Percentiles rank a stretch among this genome's conserved stretches.
phyloP scores from a whole-genome alignment of 1,140 invertebrate species.

The Zophobas atratus region DNA sequence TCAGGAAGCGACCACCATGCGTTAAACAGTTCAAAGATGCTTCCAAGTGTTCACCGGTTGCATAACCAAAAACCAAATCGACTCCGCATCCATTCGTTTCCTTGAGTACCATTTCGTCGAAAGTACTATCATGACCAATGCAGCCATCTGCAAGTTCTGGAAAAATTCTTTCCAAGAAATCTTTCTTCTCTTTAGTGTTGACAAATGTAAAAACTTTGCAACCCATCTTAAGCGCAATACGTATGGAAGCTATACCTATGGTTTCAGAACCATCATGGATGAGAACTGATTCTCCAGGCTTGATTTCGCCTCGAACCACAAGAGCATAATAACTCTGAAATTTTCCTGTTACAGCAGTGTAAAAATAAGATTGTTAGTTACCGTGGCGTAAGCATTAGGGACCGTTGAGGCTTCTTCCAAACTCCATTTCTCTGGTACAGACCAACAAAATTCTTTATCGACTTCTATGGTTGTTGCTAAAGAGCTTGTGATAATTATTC shows the following conservation, averaged over 20 bases:
- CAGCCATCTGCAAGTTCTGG: slow-evolving; percentile 85
- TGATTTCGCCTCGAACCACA: slow-evolving; percentile 86
- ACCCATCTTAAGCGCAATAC: slow-evolving; percentile 90
- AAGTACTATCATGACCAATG: slow-evolving; percentile 91
- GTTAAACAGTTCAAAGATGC: slow-evolving; percentile 93
- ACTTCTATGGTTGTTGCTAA: slow-evolving; percentile 91
- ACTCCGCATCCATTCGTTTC: slow-evolving; percentile 90
- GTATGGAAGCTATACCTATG: slow-evolving; percentile 95
- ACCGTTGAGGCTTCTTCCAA: slow-evolving; percentile 94
- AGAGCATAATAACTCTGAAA: slow-evolving; percentile 90
- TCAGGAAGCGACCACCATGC: slow-evolving; percentile 92
- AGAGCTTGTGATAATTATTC: slow-evolving; percentile 91
- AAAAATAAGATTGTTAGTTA: slow-evolving; percentile 61
- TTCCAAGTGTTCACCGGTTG: slow-evolving; percentile 93
- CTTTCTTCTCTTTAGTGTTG: slow-evolving; percentile 88
- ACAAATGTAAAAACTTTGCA: slow-evolving; percentile 92
- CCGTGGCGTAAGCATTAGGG: slow-evolving; percentile 94
- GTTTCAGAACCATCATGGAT: slow-evolving; percentile 97
- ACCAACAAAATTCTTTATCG: slow-evolving; percentile 90
- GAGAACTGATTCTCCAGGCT: slow-evolving; percentile 87
- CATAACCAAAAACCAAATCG: slow-evolving; percentile 93
- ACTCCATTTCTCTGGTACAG: slow-evolving; percentile 90
- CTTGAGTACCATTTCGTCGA: slow-evolving; percentile 88
- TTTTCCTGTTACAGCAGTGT: background rate
- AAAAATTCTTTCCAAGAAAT: slow-evolving; percentile 92